phyloP scores from a whole-genome alignment of 2,888 invertebrate species.

The Callosobruchus maculatus region DNA sequence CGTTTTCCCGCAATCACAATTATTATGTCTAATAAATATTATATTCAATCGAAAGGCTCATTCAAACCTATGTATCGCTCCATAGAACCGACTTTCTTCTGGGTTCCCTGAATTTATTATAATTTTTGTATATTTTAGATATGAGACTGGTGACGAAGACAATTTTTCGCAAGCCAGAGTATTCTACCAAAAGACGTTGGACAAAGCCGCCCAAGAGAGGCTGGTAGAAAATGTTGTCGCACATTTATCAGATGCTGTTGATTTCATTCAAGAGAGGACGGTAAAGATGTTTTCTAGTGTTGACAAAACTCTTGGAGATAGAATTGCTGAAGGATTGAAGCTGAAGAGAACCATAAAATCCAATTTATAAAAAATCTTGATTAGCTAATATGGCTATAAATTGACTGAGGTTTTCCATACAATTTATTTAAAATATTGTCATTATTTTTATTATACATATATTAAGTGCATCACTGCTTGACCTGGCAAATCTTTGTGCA shows the following conservation, averaged over 20 bases:
- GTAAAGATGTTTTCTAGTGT: constrained; percentile 79
- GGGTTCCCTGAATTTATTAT: too few species aligned
- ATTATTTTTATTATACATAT: too few species aligned
- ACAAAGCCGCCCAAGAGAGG: constrained; percentile 67
- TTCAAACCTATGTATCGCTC: too few species aligned
- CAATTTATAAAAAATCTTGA: constrained; percentile 35
- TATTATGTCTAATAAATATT: too few species aligned
- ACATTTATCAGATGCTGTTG: constrained; percentile 72
- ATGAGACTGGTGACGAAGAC: constrained; percentile 81
- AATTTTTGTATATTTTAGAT: constrained; percentile 35
- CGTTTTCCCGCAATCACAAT: too few species aligned
- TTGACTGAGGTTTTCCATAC: too few species aligned
- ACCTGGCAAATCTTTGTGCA: too few species aligned
- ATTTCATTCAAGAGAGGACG: constrained; percentile 83
- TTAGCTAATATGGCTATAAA: too few species aligned
- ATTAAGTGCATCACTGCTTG: too few species aligned
- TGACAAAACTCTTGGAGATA: constrained; percentile 73
- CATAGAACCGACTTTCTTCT: too few species aligned
- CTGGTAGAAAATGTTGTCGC: constrained; percentile 76
- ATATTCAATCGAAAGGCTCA: too few species aligned
- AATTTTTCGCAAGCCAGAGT: constrained; percentile 81
- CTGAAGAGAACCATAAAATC: constrained; percentile 29
- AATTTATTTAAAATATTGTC: too few species aligned
- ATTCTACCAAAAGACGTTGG: constrained; percentile 74
- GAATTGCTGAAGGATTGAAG: constrained; percentile 57